Percentiles rank a stretch among this genome's conserved stretches.
These are phyloP conservation scores for Lypha dubia DNA, from an alignment of 2,888 invertebrate genomes.

Conservation along the genomic window DNA sequence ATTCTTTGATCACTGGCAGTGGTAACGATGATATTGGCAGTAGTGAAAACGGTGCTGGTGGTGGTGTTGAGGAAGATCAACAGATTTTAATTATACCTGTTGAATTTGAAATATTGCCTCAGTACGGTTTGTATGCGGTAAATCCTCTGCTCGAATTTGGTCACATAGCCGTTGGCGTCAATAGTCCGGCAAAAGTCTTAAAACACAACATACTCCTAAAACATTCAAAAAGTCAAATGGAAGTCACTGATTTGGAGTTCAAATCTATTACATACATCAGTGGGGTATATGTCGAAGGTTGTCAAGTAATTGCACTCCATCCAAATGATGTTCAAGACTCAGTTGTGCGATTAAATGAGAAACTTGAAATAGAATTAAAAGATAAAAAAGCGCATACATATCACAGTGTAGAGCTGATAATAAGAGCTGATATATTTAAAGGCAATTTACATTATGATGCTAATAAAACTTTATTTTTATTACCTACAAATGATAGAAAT, in stretches of 20 bases:
- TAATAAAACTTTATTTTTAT: conserved; percentile 79
- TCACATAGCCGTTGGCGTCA: conserved; percentile 88
- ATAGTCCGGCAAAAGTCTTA: conserved; percentile 28
- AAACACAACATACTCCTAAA: conserved; percentile 52
- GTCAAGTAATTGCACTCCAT: conserved; percentile 76
- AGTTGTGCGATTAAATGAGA: conserved; percentile 60
- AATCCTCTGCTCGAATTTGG: conserved; percentile 92
- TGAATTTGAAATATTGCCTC: conserved; percentile 90
- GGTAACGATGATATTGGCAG: conserved; percentile 67
- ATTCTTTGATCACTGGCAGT: conserved; percentile 73
- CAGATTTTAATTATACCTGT: conserved; percentile 89
- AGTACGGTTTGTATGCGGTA: conserved; percentile 90
- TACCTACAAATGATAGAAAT: conserved; percentile 70
- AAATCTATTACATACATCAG: conserved; percentile 41
- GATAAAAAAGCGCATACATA: conserved; percentile 68
- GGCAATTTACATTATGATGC: conserved; percentile 78
- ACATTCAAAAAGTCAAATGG: conserved; percentile 65
- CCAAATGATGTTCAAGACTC: conserved; percentile 76
- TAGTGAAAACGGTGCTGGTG: not conserved
- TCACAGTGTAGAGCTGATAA: conserved; percentile 74
- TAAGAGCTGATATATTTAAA: conserved; percentile 81
- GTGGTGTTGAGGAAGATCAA: conserved; percentile 74
- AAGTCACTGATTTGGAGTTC: conserved; percentile 49
- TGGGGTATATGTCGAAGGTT: conserved; percentile 26
- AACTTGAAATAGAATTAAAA: conserved; percentile 51